Evolutionary conservation across 2,113 vertebrate genomes (phyloP), one percentile per base, ranked within the genome.

Genomic region (Centropus bengalensis): DNA sequence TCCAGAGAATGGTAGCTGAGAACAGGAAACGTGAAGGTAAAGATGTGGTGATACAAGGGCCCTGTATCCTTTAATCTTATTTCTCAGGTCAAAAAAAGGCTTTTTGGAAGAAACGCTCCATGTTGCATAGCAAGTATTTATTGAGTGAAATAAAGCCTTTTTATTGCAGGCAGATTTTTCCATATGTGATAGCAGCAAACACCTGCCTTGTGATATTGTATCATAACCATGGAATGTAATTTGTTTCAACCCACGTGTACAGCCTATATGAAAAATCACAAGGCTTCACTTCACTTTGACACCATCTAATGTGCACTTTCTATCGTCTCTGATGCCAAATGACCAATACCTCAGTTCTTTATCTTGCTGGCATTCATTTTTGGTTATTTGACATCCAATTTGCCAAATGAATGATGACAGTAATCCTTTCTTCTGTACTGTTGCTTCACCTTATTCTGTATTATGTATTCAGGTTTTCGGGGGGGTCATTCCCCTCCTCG

Each of bases 331-430:
- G 24, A 54, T 58, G 24, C 30, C 33, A 80, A 62, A 83, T 90
- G 60, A 70, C 45, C 26, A 26, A 60, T 69, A 42, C 2, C 1
- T 55, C 8, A 2, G 44, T 63, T 70, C 51, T 58, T 44, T 68
- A 51, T 30, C 30, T 82, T 77, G 40, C 54, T 95, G 52, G 47
- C 23, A 64, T 55, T 88, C 81, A 77, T 75, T 88, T 93, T 92
- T 88, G 18, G 40, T 56, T 78, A 56, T 74, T 74, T 88, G 80
- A 82, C 33, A 79, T 84, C 88, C 73, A 94, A 89, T 96, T 94
- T 95, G 52, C 77, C 69, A 84, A 64, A 95, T 80, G 30, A 94
- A 75, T 88, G 56, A 73, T 86, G 95, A 84, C 88, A 92, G 60
- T 92, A 93, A 96, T 96, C 83, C 91, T 86, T 76, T 77, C 27